Evolutionary conservation across 2,113 vertebrate genomes (phyloP).

Genomic region (Alouatta palliata): DNA sequence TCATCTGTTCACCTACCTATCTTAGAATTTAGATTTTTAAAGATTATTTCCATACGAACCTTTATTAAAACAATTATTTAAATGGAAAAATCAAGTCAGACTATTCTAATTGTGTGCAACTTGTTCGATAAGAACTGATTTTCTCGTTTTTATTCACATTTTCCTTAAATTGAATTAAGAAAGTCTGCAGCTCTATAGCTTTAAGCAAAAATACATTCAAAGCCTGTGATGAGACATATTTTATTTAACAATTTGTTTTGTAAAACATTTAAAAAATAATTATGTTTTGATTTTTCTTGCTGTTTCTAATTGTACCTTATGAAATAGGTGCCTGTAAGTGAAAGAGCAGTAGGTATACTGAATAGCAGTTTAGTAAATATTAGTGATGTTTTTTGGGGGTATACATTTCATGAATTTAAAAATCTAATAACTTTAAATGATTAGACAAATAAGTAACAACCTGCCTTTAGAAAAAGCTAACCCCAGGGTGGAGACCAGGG

Average conservation of each 20-base stretch:
- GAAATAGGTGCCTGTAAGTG: neutral
- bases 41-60: neutral
- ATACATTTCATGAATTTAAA: neutral
- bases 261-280: neutral
- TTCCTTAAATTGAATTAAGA: neutral
- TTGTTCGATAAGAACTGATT: neutral
- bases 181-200: neutral
- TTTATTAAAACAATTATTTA: conserved; percentile 15
- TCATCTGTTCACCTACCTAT: neutral
- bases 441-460: neutral
- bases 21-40: conserved; percentile 20
- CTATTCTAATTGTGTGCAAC: neutral
- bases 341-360: neutral
- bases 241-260: neutral
- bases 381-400: neutral
- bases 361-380: neutral
- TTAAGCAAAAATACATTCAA: conserved; percentile 17
- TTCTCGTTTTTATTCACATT: neutral
- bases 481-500: neutral
- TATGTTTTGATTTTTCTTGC: neutral
- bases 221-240: neutral
- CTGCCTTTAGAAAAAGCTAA: conserved; percentile 36
- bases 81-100: neutral
- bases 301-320: neutral
- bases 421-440: neutral